These are phyloP conservation scores for Drosophila eugracilis DNA, from an alignment of 1,140 invertebrate genomes.

Conservation along the genomic window DNA sequence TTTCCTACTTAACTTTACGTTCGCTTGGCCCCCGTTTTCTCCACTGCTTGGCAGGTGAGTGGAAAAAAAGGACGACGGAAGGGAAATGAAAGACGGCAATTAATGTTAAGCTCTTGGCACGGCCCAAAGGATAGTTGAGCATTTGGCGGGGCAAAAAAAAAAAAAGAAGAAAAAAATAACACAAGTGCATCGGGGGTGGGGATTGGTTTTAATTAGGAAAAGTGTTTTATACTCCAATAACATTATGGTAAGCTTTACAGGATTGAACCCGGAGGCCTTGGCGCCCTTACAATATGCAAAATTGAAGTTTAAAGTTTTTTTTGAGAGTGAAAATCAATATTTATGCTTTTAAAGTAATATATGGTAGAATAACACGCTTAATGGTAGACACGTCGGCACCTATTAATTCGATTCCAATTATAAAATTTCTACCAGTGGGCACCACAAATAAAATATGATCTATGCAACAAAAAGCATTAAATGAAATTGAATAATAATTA, in stretches of 20 bases:
- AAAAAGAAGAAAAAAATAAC: conserved; percentile 15
- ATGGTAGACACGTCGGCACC: not conserved
- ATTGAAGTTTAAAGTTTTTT: not conserved
- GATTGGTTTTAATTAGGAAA: conserved; percentile 68
- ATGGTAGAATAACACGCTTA: too few relatives aligned
- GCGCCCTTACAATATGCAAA: conserved; percentile 6
- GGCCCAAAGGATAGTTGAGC: conserved; percentile 61
- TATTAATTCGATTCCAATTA: conserved; percentile 4
- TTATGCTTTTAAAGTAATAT: conserved; percentile 16
- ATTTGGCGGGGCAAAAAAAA: conserved; percentile 44
- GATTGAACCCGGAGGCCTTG: conserved; percentile 18
- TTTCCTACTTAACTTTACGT: conserved; percentile 61
- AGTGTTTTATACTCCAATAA: conserved; percentile 68
- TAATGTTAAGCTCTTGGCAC: conserved; percentile 71
- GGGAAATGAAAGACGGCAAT: conserved; percentile 69
- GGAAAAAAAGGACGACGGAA: conserved; percentile 25
- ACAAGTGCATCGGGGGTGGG: conserved; percentile 17
- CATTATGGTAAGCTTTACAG: conserved; percentile 54
- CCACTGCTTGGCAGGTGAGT: conserved; percentile 37
- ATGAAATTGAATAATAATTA: conserved; percentile 36
- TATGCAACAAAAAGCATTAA: not conserved
- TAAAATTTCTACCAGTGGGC: conserved; percentile 1
- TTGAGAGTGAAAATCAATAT: conserved; percentile 29
- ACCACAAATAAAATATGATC: conserved; percentile 7
- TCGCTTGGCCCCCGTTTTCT: conserved; percentile 32